Evolutionary conservation across 2,797 vertebrate genomes (phyloP), one percentile per base, ranked within the genome.

Genomic region (Brachymystax lenok): DNA sequence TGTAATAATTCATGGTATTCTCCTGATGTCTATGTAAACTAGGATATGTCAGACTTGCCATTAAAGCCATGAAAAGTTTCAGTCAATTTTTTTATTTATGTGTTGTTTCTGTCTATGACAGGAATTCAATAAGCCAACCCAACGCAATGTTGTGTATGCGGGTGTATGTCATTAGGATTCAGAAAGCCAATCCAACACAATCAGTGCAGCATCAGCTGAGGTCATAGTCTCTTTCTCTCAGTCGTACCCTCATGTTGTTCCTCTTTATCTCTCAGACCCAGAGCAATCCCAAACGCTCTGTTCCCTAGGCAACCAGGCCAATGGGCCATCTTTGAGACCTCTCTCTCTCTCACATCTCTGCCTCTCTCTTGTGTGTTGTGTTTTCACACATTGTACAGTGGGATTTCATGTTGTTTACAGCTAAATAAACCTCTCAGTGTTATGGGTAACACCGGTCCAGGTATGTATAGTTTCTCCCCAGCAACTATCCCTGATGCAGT

Each of bases 301-400:
- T 84, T 84, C 74, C 84, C 76, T 28, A 69, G 75, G 76, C 79
- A 83, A 84, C 76, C 74, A 6, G 52, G 17, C 77, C 70, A 77
- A 68, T 33, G 51, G 66, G 66, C 28, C 66, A 68, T 68, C 66
- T 30, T 16, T 59, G 56, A 21, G 28, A 68, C 27, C 28, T 68
- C 64, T 68, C 16, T 56, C 33, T 16, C 21, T 3, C 33, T 63
- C 56, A 17, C 8, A 27, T 33, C 54, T 33, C 27, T 13, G 6
- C 19, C 71, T 59, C 71, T 54, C 52, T 59, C 30, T 46, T 46
- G 40, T 46, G 40, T 46, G 40, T 59, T 59, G 12, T 33, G 19
- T 35, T 24, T 63, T 40, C 69, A 50, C 59, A 40, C 54, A 61
- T 54, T 59, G 56, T 13, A 13, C 59, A 24, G 2, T 46, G 40